Base-by-base conservation (phyloP, 92 coral and sea anemone species). In the Porites cylindrica region DNA sequence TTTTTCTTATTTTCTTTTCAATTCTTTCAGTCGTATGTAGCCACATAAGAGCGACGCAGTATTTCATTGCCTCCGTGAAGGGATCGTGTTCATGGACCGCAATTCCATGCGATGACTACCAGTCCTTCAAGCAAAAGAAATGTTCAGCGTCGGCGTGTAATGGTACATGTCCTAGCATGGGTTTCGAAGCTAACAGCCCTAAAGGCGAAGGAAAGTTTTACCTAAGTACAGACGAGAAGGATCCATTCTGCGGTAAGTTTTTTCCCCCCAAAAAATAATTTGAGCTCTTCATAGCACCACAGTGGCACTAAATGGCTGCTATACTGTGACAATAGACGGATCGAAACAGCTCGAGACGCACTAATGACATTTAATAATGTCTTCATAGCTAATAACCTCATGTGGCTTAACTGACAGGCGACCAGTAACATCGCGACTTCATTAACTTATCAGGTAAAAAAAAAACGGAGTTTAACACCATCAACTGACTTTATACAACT, bases 11-110 rank as follows among this genome's bases (percentile, higher is more conserved):
- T 54, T 54, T 54, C 10, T 11, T 66, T 47, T 5, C 19, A 66
- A 20, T 68, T n/a, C 20, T 70, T 6, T 10, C 60, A 10, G 14
- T 13, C 60, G 60, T 89, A 38, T 38, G 95, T 77, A 81, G 82
- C 86, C 94, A 91, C 82, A 26, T 24, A 58, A 87, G 94, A 19
- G 91, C 88, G 10, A 17, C 52, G 7, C 78, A 81, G 54, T 87
- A 75, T 78, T 91, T 66, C 80, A 81, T 76, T 7, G 94, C 88
- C 74, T 76, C 94, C 1, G 83, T 87, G 64, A 59, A 56, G 26
- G 54, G 82, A 60, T 76, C 20, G 17, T 82, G 94, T 12, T 78
- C 82, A 12, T 87, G 88, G 94, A 71, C 69, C 47, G 81, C 80
- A 32, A 82, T 51, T 76, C 74, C 88, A n/a, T 91, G 94, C 75